Percentiles rank a stretch among this genome's conserved stretches.
phyloP scores from a whole-genome alignment of 2,888 invertebrate genomes.

The Macrosoma leucophasiata region DNA sequence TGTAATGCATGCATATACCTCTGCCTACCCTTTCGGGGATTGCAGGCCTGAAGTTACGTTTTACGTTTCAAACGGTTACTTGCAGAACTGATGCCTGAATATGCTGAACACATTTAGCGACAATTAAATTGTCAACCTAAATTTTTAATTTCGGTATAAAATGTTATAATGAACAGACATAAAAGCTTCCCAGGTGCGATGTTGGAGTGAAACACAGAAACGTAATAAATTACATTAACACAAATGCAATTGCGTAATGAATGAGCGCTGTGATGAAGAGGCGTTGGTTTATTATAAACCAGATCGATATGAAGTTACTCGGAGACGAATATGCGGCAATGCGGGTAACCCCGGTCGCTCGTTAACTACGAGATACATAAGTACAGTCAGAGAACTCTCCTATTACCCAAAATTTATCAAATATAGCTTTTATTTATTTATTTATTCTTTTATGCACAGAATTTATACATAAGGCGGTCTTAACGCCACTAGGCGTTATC shows the following conservation, averaged over 20 bases:
- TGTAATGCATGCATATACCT: too few species aligned
- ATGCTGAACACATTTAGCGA: not conserved
- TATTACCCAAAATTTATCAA: too few species aligned
- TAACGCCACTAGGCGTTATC: too few species aligned
- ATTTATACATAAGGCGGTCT: too few species aligned
- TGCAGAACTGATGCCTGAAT: too few species aligned
- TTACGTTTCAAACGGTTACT: too few species aligned
- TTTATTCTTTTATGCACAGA: too few species aligned
- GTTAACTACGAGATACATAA: constrained; percentile 23
- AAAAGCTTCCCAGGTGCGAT: constrained; percentile 7
- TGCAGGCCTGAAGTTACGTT: too few species aligned
- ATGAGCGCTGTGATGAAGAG: not conserved
- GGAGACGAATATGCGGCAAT: constrained; percentile 24
- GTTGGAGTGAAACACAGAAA: constrained; percentile 6
- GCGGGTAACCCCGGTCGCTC: constrained; percentile 23
- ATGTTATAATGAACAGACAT: not conserved
- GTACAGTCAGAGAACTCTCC: too few species aligned
- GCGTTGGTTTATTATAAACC: constrained; percentile 8
- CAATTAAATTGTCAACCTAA: not conserved
- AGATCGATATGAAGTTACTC: constrained; percentile 15
- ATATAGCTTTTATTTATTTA: too few species aligned
- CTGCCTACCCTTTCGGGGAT: too few species aligned
- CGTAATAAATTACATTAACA: not conserved
- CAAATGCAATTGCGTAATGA: not conserved
- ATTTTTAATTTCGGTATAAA: not conserved